Conservation (phyloP, 2,888 invertebrate genomes). For the Perizoma affinitatum region DNA sequence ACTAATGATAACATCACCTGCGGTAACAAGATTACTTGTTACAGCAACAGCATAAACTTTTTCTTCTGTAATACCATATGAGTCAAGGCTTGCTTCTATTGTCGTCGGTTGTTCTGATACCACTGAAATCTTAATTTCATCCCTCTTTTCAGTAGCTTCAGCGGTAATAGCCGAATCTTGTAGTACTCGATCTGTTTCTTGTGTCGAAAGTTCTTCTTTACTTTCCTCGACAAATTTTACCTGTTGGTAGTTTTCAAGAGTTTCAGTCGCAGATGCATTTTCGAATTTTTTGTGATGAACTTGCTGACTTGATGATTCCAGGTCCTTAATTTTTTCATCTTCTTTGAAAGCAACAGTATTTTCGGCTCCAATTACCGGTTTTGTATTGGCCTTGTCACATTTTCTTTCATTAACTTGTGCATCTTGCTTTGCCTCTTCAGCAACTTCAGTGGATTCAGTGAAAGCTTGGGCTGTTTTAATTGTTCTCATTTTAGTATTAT, state of each 20-base stretch:
- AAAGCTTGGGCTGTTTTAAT: not conserved
- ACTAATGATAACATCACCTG: not conserved
- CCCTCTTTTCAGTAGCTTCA: not conserved
- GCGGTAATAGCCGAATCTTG: not conserved
- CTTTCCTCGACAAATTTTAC: slow-evolving; percentile 3
- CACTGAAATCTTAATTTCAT: not conserved
- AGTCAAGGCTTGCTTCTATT: not conserved
- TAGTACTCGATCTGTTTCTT: not conserved
- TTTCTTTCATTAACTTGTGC: not conserved
- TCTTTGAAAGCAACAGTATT: not conserved
- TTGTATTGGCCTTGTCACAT: not conserved
- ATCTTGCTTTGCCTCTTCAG: not conserved
- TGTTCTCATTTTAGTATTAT: not conserved
- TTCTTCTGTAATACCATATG: not conserved
- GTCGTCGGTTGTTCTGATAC: not conserved
- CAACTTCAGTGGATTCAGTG: not conserved
- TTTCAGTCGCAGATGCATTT: not conserved
- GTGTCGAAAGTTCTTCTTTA: not conserved
- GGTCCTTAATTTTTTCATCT: not conserved
- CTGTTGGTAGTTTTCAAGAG: not conserved
- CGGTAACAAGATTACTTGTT: not conserved
- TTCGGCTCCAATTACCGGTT: not conserved
- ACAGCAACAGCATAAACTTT: not conserved
- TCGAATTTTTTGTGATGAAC: not conserved
- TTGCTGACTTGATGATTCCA: not conserved